phyloP scores from a whole-genome alignment of 2,797 vertebrate genomes.

The Ctenochaetus hawaiiensis region DNA sequence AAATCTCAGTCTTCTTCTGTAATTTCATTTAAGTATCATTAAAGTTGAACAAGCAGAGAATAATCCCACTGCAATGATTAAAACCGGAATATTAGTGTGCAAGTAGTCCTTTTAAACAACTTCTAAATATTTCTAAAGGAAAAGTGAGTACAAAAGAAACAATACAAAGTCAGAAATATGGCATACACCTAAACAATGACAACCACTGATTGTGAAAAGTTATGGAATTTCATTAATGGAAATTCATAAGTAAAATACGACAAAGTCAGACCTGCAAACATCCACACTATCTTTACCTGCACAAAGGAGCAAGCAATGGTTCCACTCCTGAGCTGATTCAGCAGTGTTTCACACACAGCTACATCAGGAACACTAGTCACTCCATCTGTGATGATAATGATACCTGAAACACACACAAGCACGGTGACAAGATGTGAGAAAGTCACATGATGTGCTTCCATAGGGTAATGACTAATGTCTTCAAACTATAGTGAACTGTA shows the following conservation, averaged over 20 bases:
- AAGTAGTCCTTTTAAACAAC: neutral
- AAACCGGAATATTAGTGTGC: neutral
- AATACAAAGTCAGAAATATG: too few species aligned
- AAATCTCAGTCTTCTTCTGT: neutral
- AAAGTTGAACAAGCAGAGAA: neutral
- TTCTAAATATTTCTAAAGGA: neutral
- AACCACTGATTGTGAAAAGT: neutral
- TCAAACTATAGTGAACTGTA: neutral
- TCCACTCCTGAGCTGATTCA: constrained; percentile 96
- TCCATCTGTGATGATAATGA: constrained; percentile 98
- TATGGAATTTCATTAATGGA: neutral
- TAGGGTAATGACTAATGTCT: neutral
- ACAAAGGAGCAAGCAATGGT: constrained; percentile 98
- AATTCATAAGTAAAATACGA: neutral
- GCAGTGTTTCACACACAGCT: constrained; percentile 94
- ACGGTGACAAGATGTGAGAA: neutral
- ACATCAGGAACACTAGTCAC: constrained; percentile 98
- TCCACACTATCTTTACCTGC: constrained; percentile 80
- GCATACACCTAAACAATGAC: neutral
- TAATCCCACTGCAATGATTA: neutral
- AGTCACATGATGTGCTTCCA: neutral
- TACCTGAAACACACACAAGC: constrained; percentile 83
- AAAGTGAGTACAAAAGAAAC: neutral
- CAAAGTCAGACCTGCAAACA: neutral
- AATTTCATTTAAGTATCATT: neutral